A percentile compares a stretch with the other conserved stretches of the same genome.
phyloP scores from a whole-genome alignment of 2,888 invertebrate species.

The Clostera curtula region DNA sequence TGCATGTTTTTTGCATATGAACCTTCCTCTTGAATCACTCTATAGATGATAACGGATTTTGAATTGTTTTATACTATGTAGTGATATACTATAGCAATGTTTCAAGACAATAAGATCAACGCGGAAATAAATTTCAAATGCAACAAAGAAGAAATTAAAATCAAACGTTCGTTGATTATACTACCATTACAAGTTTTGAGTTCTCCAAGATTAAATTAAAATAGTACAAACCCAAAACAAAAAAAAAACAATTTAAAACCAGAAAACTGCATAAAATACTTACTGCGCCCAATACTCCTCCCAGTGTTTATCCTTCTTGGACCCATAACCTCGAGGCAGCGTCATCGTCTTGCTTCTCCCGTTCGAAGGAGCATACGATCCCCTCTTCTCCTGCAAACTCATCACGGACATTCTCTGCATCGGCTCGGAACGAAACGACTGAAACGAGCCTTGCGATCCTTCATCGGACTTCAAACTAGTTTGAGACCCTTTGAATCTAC shows the following conservation, averaged over 20 bases:
- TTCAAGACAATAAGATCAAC: too few relatives aligned
- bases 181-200: too few relatives aligned
- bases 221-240: constrained; percentile 3
- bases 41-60: too few relatives aligned
- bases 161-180: too few relatives aligned
- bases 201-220: constrained; percentile 1
- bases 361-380: constrained; percentile 39
- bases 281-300: constrained; percentile 69
- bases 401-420: constrained; percentile 44
- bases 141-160: too few relatives aligned
- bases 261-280: constrained; percentile 28
- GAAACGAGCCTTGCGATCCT: constrained; percentile 48
- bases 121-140: too few relatives aligned
- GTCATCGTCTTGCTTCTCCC: constrained; percentile 54
- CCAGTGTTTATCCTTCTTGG: constrained; percentile 59
- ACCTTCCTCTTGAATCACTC: too few relatives aligned
- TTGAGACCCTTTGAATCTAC: constrained; percentile 42
- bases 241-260: constrained; percentile 8
- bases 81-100: too few relatives aligned
- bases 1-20: too few relatives aligned
- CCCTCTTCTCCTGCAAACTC: constrained; percentile 52
- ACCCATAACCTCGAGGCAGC: constrained; percentile 57
- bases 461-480: constrained; percentile 52
- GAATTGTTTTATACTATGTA: too few relatives aligned
- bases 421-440: constrained; percentile 60